Evolutionary conservation across 2,113 vertebrate species (phyloP).

Genomic region (Aramus guarauna): DNA sequence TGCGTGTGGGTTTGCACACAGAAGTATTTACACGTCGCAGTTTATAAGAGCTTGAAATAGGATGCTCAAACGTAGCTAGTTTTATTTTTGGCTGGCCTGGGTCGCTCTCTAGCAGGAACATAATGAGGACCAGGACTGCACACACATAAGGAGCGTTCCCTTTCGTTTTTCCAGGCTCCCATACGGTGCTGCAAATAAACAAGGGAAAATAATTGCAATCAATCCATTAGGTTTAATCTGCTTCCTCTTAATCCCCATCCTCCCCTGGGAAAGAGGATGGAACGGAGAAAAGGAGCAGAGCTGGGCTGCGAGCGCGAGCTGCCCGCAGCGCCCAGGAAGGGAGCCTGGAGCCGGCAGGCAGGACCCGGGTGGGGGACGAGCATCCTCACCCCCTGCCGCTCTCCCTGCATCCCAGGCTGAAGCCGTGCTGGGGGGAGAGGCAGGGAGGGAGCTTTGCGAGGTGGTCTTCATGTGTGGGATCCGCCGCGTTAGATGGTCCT

Average conservation of each 20-base stretch:
- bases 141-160: background rate
- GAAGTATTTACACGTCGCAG: background rate
- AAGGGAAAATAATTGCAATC: slow-evolving; percentile 29
- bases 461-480: background rate
- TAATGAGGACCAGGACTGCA: background rate
- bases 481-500: background rate
- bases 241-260: slow-evolving; percentile 26
- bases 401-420: background rate
- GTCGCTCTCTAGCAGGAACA: background rate
- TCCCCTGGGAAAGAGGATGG: background rate
- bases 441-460: background rate
- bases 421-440: background rate
- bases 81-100: background rate
- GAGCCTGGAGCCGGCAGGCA: background rate
- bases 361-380: background rate
- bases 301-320: background rate
- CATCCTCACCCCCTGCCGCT: background rate
- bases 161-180: background rate
- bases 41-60: background rate
- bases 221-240: slow-evolving; percentile 42
- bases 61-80: background rate
- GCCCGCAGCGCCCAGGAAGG: background rate
- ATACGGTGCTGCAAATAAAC: background rate
- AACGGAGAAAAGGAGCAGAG: background rate
- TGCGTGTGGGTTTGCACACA: background rate